These are phyloP conservation scores for Drosophila sturtevanti DNA, from an alignment of 1,140 invertebrate genomes.

Conservation along the genomic window DNA sequence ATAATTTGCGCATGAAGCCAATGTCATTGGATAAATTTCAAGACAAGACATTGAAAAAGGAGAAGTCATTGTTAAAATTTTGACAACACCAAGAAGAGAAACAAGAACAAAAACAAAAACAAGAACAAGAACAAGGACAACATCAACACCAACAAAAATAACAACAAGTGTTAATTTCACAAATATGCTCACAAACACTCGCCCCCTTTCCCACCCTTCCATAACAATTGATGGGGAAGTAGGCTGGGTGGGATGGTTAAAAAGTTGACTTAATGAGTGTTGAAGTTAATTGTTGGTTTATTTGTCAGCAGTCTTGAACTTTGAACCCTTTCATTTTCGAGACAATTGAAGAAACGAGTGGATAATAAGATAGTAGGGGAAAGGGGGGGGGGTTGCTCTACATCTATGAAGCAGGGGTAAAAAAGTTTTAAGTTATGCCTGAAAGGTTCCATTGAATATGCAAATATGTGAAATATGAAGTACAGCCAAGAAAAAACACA, in stretches of 20 bases:
- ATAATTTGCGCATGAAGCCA: constrained; percentile 54
- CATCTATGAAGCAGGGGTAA: background rate
- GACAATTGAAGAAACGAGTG: constrained; percentile 49
- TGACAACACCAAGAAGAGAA: constrained; percentile 24
- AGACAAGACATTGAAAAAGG: constrained; percentile 11
- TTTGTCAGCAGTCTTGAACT: constrained; percentile 73
- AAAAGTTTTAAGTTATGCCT: background rate
- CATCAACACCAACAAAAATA: constrained; percentile 27
- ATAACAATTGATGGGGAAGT: background rate
- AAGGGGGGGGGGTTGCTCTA: background rate
- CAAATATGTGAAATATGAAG: background rate
- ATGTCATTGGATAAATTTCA: constrained; percentile 9
- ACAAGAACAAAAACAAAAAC: constrained; percentile 29
- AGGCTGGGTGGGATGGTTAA: constrained; percentile 12
- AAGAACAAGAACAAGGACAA: too few species aligned
- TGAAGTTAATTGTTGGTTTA: constrained; percentile 75
- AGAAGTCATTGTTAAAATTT: constrained; percentile 41
- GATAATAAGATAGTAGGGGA: background rate
- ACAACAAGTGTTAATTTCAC: constrained; percentile 72
- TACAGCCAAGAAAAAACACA: background rate
- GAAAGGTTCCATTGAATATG: constrained; percentile 5
- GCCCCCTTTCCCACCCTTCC: too few species aligned
- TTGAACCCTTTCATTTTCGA: constrained; percentile 57
- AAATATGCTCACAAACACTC: constrained; percentile 42
- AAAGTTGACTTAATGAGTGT: constrained; percentile 61